These are phyloP conservation scores for Bimastos eiseni DNA, from an alignment of 2,888 invertebrate genomes.

Conservation along the genomic window DNA sequence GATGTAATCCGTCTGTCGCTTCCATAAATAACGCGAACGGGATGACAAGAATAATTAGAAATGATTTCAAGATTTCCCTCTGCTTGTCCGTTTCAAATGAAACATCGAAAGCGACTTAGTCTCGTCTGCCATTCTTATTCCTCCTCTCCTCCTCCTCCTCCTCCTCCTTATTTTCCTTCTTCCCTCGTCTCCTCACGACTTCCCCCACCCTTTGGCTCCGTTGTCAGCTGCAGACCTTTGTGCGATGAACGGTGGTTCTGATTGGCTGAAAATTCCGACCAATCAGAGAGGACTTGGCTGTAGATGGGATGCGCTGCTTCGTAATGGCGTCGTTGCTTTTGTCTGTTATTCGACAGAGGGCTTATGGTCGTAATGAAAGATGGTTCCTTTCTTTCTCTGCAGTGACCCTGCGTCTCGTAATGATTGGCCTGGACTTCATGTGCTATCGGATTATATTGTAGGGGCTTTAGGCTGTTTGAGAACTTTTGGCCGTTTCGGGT, in stretches of 20 bases:
- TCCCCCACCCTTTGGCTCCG: neutral
- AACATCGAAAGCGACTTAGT: slow-evolving; percentile 6
- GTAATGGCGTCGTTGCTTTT: neutral
- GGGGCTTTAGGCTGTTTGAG: neutral
- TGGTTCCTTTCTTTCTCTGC: neutral
- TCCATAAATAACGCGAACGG: neutral
- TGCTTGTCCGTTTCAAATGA: neutral
- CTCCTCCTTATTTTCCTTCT: neutral
- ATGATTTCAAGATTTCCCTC: neutral
- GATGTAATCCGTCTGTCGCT: neutral
- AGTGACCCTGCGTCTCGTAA: neutral
- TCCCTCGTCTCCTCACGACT: neutral
- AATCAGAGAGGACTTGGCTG: neutral
- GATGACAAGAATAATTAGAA: neutral
- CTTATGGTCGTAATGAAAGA: neutral
- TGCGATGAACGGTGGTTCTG: neutral
- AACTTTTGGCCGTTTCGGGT: neutral
- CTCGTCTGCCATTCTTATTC: neutral
- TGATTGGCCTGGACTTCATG: neutral
- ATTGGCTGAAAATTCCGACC: neutral
- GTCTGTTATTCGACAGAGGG: slow-evolving; percentile 8
- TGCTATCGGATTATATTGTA: neutral
- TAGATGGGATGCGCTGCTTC: neutral
- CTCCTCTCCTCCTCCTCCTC: neutral
- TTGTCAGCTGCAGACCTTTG: neutral